Conservation (phyloP, 2,888 invertebrate genomes). For the Molanna angustata region DNA sequence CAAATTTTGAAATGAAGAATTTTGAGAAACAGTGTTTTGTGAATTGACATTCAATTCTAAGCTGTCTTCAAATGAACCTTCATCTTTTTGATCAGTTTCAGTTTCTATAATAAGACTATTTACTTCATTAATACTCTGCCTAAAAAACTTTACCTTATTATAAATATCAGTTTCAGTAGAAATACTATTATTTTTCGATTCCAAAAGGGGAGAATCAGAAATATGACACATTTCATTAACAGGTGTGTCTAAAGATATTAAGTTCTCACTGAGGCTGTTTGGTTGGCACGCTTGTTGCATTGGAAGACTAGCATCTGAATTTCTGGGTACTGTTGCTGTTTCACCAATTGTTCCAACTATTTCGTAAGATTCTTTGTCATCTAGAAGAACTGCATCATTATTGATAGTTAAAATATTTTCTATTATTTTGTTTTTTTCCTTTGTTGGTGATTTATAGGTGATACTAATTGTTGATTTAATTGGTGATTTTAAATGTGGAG, state of each 20-base stretch:
- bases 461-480: constrained; percentile 71
- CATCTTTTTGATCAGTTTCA: constrained; percentile 10
- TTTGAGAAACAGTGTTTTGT: background rate
- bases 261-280: constrained; percentile 42
- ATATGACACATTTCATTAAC: constrained; percentile 45
- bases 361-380: constrained; percentile 40
- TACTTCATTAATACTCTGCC: constrained; percentile 71
- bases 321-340: constrained; percentile 55
- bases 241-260: constrained; percentile 57
- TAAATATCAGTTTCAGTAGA: constrained; percentile 56
- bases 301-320: constrained; percentile 53
- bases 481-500: constrained; percentile 50
- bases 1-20: background rate
- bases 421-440: constrained; percentile 35
- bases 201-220: constrained; percentile 37
- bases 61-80: constrained; percentile 34
- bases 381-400: background rate
- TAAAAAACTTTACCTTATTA: constrained; percentile 73
- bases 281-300: constrained; percentile 60
- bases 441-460: constrained; percentile 65
- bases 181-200: constrained; percentile 19
- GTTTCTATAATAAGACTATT: constrained; percentile 55
- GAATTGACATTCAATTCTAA: constrained; percentile 18
- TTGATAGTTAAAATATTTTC: background rate
- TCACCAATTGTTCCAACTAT: constrained; percentile 54